Conservation (phyloP, 37 sponge, comb jelly and placozoan species). For the Hexactinellida sp. region DNA sequence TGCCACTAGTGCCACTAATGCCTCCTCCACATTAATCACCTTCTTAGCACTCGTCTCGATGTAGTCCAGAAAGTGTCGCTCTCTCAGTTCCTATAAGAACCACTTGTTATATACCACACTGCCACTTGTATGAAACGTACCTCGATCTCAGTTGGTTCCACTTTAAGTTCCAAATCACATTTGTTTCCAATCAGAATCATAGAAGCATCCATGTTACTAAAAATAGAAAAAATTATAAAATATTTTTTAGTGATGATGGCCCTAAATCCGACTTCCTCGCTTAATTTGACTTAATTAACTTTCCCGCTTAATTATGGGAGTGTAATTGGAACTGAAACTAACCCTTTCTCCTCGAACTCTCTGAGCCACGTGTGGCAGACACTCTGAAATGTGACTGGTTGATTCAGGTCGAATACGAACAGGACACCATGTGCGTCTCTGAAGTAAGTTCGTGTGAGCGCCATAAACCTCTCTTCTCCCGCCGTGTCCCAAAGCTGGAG, state of each 20-base stretch:
- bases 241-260: no score
- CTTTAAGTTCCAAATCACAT: neutral
- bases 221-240: neutral
- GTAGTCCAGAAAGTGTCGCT: neutral
- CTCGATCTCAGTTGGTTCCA: neutral
- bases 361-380: neutral
- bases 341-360: constrained; percentile 15
- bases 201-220: neutral
- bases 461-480: neutral
- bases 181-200: neutral
- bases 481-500: constrained; percentile 7
- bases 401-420: neutral
- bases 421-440: constrained; percentile 10
- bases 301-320: no score
- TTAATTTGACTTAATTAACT: no score
- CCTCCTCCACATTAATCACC: neutral
- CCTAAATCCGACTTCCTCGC: no score
- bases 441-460: neutral
- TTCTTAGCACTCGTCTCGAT: neutral
- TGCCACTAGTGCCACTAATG: neutral
- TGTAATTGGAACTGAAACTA: neutral
- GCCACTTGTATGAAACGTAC: no score
- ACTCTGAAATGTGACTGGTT: neutral
- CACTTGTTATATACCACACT: neutral
- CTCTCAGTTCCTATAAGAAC: neutral